Evolutionary conservation across 30 jellyfish, hydroid and myxozoan species (phyloP).

Genomic region (Calvadosia cruxmelitensis): DNA sequence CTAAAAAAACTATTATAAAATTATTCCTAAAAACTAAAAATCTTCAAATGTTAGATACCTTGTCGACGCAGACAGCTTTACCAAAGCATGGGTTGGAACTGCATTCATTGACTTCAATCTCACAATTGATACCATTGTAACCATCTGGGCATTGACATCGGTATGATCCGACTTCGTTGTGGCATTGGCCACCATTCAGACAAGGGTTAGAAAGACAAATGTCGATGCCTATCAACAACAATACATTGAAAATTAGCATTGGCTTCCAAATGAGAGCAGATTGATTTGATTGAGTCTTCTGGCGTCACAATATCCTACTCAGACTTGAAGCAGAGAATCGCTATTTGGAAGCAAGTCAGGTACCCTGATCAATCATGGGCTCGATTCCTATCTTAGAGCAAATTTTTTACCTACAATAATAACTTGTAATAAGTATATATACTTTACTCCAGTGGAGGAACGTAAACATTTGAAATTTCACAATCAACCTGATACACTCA

Average conservation of each 20-base stretch:
- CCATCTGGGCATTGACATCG: slow-evolving; percentile 65
- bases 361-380: neutral
- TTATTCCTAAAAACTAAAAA: too few relatives aligned
- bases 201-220: slow-evolving; percentile 79
- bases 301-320: neutral
- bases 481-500: slow-evolving; percentile 5
- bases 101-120: slow-evolving; percentile 75
- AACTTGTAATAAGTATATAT: too few relatives aligned
- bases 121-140: slow-evolving; percentile 53
- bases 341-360: neutral
- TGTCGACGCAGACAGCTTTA: slow-evolving; percentile 64
- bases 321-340: neutral
- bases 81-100: slow-evolving; percentile 72
- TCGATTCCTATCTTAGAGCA: neutral
- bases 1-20: too few relatives aligned
- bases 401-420: neutral
- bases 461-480: neutral
- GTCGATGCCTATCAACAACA: slow-evolving; percentile 30
- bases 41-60: too few relatives aligned
- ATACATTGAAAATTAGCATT: neutral
- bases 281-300: too few relatives aligned
- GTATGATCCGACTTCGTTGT: slow-evolving; percentile 34
- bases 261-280: neutral
- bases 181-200: slow-evolving; percentile 63
- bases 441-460: neutral